Conservation (phyloP, 1,140 invertebrate species). For the Nebria ingens region DNA sequence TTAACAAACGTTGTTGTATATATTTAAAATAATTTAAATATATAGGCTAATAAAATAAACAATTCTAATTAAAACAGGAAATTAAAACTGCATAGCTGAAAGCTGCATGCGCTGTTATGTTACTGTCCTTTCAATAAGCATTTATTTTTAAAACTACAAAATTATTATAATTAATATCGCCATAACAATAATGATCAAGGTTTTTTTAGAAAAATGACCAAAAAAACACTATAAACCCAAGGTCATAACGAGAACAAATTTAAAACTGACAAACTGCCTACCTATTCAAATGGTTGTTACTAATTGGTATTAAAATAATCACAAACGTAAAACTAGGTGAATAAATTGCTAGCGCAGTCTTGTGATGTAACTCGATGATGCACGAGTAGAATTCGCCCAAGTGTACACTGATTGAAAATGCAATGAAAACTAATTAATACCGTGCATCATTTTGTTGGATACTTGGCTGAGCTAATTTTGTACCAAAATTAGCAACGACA, state of each 20-base stretch:
- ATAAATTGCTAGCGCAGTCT: neutral
- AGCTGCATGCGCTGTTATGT: too few relatives aligned
- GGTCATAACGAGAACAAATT: neutral
- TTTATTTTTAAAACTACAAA: too few relatives aligned
- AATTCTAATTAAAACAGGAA: neutral
- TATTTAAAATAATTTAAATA: too few relatives aligned
- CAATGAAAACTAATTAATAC: neutral
- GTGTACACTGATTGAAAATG: neutral
- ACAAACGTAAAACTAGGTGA: neutral
- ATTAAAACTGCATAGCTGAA: neutral
- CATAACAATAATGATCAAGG: too few relatives aligned
- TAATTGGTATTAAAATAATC: neutral
- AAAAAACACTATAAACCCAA: too few relatives aligned
- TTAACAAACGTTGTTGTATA: too few relatives aligned
- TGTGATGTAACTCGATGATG: neutral
- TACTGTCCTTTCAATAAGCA: too few relatives aligned
- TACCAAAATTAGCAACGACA: neutral
- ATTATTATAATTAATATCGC: too few relatives aligned
- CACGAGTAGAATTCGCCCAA: neutral
- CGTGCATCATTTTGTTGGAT: neutral
- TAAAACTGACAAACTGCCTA: neutral
- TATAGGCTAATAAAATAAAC: too few relatives aligned
- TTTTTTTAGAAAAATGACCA: too few relatives aligned
- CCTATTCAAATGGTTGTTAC: neutral
- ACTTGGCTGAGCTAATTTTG: neutral